Percentiles rank a stretch among this genome's conserved stretches.
phyloP scores from a whole-genome alignment of 2,888 invertebrate genomes.

The Phorcus lineatus region DNA sequence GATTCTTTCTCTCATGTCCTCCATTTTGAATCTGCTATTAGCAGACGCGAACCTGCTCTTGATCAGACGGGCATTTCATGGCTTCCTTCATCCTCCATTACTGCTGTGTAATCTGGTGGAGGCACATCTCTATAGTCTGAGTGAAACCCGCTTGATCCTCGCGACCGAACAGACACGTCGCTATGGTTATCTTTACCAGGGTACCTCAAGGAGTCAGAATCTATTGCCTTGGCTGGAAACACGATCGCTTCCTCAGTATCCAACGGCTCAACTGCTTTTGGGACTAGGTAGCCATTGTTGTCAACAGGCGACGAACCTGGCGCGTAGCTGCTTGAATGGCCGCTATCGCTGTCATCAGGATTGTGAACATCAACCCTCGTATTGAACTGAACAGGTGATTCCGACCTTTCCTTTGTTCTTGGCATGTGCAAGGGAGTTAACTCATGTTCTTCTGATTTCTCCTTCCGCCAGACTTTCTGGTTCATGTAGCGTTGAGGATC shows the following conservation, averaged over 20 bases:
- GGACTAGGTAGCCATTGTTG: slow-evolving; percentile 66
- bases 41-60: too few relatives aligned
- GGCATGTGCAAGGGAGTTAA: slow-evolving; percentile 47
- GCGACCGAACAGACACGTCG: not conserved
- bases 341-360: slow-evolving; percentile 65
- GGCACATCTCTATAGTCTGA: slow-evolving; percentile 57
- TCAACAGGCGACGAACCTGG: slow-evolving; percentile 63
- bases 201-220: not conserved
- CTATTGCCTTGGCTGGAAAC: not conserved
- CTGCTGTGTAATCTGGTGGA: slow-evolving; percentile 65
- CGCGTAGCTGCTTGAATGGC: slow-evolving; percentile 68
- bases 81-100: slow-evolving; percentile 52
- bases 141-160: slow-evolving; percentile 54
- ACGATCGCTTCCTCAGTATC: not conserved
- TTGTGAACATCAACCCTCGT: slow-evolving; percentile 62
- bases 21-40: too few relatives aligned
- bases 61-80: slow-evolving; percentile 19
- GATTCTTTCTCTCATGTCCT: too few relatives aligned
- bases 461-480: slow-evolving; percentile 55
- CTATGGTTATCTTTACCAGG: not conserved
- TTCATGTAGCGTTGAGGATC: slow-evolving; percentile 50
- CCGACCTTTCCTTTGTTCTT: slow-evolving; percentile 33
- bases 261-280: slow-evolving; percentile 50
- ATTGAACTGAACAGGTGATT: slow-evolving; percentile 51
- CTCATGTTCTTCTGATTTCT: slow-evolving; percentile 57